Conservation (phyloP, 2,113 vertebrate species). For the Psittacara wagleri region DNA sequence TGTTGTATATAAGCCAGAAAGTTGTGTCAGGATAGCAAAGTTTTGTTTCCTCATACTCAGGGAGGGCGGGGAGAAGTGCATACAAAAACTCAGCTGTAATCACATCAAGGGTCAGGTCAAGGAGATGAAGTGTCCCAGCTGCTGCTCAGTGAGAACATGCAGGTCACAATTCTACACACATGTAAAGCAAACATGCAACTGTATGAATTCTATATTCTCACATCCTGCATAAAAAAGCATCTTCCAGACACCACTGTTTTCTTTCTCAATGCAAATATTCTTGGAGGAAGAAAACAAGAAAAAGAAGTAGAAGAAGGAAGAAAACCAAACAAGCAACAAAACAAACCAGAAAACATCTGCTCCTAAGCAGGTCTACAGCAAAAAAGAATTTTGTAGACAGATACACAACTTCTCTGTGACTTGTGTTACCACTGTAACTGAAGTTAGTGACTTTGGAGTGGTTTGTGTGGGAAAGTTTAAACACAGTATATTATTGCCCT, state of each 20-base stretch:
- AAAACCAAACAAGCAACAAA: background rate
- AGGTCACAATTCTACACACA: background rate
- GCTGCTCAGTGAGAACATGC: rapidly evolving
- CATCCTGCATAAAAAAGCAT: background rate
- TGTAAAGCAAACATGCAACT: background rate
- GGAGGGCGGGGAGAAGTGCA: rapidly evolving
- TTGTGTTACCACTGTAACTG: background rate
- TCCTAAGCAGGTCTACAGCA: background rate
- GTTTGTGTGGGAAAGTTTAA: background rate
- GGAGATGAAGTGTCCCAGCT: rapidly evolving
- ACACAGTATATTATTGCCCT: background rate
- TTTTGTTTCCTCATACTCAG: background rate
- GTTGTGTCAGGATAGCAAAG: background rate
- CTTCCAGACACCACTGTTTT: background rate
- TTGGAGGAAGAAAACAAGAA: background rate
- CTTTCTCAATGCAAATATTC: background rate
- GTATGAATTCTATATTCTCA: background rate
- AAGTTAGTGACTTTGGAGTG: background rate
- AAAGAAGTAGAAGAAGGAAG: background rate
- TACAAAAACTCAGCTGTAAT: background rate
- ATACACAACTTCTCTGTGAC: background rate
- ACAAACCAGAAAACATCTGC: background rate
- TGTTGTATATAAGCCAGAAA: background rate
- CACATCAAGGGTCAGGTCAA: background rate
- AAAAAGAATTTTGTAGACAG: background rate